Base-by-base conservation (phyloP, 2,888 invertebrate species). In the Brachypalpus laphriformis region DNA sequence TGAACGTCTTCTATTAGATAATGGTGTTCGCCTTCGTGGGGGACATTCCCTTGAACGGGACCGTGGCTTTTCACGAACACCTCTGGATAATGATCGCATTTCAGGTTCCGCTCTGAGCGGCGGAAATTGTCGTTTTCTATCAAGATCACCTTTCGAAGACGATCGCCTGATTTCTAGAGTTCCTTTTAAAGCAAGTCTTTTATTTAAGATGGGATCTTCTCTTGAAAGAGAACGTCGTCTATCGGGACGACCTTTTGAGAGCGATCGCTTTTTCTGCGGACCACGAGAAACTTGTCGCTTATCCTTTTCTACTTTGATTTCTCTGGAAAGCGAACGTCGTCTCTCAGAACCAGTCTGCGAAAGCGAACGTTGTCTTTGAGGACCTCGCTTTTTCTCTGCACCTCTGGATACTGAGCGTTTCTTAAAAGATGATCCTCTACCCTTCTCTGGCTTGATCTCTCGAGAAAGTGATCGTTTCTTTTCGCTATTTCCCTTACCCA, bases 401-500 rank as follows among this genome's bases (percentile, higher is more conserved):
- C 47, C 49, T 63, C 42, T 63, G 3, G 81, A 75, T 18, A 31
- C 9, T 22, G 81, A 82, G 5, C 70, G 61, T 20, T 78, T 78
- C 28, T 25, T 78, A 8, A 18, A 37, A 1, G 71, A 37, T 14
- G 77, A 72, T 18, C 18, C 42, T 51, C 57, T 70, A 20, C 4
- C 22, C 22, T 59, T 72, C 11, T 72, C 80, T 3, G 3, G n/a
- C 47, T 66, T 72, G 3, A 45, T 8, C 14, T 77, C 82, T 42
- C 45, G 63, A 22, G 89, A 89, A 25, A 49, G 49, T 28, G 90
- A 86, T 88, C 83, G 87, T 86, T 88, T 87, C 82, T 87, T 87
- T 66, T 88, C 74, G 56, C 87, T 85, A 16, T 71, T 70, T 49
- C 25, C 14, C n/a, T 4, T 45, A 11, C 0, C 3, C 0, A 4